Evolutionary conservation across 2,888 invertebrate species (phyloP), one percentile per base, ranked within the genome.

Genomic region (Clistopyga incitator): DNA sequence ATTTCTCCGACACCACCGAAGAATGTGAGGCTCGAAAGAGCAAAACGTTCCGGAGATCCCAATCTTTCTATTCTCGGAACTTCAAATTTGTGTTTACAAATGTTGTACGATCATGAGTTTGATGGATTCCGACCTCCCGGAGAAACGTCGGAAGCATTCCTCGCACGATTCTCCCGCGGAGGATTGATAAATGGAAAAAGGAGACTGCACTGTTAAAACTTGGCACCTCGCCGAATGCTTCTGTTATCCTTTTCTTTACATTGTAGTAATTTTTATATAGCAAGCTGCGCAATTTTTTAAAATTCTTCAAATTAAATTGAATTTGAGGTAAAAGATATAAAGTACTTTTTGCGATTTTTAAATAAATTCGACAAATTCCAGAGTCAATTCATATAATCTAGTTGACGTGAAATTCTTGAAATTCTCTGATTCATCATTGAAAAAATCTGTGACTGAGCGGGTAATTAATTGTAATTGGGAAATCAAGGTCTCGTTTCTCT

Each of bases 131-230:
- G 54, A 18, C 54, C 23, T 10, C 54, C 2, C n/a, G 10, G 20
- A 54, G 11, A 11, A 54, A 54, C 23, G 10, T 54, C 45, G 15
- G 2, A 15, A 10, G 23, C 54, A 54, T 54, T 54, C 54, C 54
- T 20, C 20, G 2, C 54, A 10, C 54, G 54, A 54, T 20, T 54
- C 11, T 15, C 0, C 3, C 54, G 20, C 2, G 20, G 18, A 18
- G 54, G 54, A 54, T 54, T 54, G 54, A 54, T 54, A 54, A 34
- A 56, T 6, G 42, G 34, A 20, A 67, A 23, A 47, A 25, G 56
- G 52, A 59, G 25, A 70, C 13, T 52, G 0, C 18, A 52, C 70
- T 38, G 10, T 38, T 10, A 38, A 38, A 38, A 38, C 38, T 38
- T 38, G 38, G 38, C 38, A 10, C 10, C 38, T 10, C 10, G 10